These are phyloP conservation scores for Cervus canadensis DNA, from an alignment of 2,113 vertebrate species.

Conservation along the genomic window DNA sequence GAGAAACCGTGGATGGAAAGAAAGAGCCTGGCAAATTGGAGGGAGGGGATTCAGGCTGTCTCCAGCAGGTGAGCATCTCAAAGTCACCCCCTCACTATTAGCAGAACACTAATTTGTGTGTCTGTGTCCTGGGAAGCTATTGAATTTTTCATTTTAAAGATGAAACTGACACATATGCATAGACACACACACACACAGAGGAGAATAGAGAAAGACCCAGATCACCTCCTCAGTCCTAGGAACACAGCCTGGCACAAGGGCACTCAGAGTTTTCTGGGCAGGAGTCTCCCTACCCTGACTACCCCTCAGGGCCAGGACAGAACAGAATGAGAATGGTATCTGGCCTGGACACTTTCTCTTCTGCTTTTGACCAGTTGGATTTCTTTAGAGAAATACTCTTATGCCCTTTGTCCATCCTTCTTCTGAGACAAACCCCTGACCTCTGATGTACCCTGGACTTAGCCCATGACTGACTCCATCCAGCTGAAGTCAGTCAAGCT, in stretches of 20 bases:
- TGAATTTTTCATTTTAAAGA: not conserved
- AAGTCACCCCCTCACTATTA: not conserved
- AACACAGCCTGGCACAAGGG: not conserved
- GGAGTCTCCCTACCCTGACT: not conserved
- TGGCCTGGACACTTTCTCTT: not conserved
- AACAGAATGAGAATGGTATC: not conserved
- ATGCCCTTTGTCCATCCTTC: not conserved
- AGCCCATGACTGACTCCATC: not conserved
- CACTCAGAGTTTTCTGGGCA: not conserved
- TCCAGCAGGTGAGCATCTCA: not conserved
- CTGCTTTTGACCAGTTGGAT: not conserved
- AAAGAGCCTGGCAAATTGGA: not conserved
- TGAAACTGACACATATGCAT: not conserved
- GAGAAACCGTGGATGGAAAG: not conserved
- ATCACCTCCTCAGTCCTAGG: not conserved
- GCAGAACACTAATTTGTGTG: not conserved
- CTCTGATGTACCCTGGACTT: not conserved
- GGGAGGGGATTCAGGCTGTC: not conserved
- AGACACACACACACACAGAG: not conserved
- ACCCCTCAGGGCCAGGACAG: not conserved
- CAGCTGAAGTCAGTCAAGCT: not conserved
- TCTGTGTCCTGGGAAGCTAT: not conserved
- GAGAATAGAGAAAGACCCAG: not conserved
- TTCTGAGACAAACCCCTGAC: not conserved
- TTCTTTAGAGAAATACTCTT: not conserved